These are phyloP conservation scores for Xiphophorus maculatus DNA, from an alignment of 2,113 vertebrate genomes.

Conservation along the genomic window DNA sequence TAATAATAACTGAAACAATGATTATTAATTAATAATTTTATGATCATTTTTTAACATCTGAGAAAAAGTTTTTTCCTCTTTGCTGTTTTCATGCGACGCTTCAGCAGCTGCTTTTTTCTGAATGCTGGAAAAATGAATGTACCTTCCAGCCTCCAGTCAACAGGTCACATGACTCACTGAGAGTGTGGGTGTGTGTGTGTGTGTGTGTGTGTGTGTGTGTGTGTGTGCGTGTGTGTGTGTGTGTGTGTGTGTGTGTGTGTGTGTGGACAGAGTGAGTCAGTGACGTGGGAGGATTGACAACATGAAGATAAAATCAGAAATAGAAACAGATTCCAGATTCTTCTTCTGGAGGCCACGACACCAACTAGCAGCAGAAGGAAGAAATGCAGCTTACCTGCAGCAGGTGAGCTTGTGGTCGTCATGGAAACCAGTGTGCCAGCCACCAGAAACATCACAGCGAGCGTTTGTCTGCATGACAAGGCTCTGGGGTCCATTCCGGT, in stretches of 20 bases:
- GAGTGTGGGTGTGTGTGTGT: constrained; percentile 6
- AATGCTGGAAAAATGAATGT: background rate
- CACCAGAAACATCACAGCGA: constrained; percentile 49
- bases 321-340: background rate
- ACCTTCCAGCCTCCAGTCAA: constrained; percentile 5
- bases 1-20: no score
- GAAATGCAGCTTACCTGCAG: constrained; percentile 59
- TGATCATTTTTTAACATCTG: background rate
- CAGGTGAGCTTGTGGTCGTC: constrained; percentile 61
- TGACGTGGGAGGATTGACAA: constrained; percentile 27
- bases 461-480: constrained; percentile 20
- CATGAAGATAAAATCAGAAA: constrained; percentile 10
- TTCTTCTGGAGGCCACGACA: background rate
- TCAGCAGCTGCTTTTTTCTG: no score
- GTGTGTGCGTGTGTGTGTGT: no score
- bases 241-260: background rate
- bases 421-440: constrained; percentile 58
- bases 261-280: constrained; percentile 25
- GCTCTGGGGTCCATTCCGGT: constrained; percentile 42
- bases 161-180: constrained; percentile 22
- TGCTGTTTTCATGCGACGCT: no score
- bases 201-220: background rate
- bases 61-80: background rate
- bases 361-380: background rate
- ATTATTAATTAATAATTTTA: no score